Conservation (phyloP, 2,113 vertebrate species). For the Tachuris rubrigastra region DNA sequence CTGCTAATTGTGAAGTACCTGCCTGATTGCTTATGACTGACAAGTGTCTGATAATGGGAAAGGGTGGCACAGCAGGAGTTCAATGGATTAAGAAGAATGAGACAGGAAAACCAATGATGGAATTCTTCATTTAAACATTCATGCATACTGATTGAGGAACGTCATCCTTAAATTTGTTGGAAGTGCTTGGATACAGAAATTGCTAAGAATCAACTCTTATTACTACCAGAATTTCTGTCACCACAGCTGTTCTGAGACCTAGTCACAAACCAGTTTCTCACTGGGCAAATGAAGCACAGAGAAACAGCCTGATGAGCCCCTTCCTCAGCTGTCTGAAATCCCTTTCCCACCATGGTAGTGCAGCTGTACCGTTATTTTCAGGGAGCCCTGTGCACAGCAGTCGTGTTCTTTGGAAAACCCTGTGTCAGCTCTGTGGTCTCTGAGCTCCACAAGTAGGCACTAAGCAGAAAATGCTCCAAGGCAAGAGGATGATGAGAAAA, state of each 20-base stretch:
- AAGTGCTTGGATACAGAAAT: neutral
- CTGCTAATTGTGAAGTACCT: slow-evolving; percentile 19
- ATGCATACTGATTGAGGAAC: neutral
- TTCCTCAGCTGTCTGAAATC: neutral
- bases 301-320: neutral
- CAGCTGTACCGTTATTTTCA: neutral
- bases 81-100: neutral
- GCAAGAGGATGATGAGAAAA: neutral
- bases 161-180: neutral
- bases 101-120: neutral
- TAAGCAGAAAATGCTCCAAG: neutral
- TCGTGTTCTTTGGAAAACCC: neutral
- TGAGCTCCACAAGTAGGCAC: neutral
- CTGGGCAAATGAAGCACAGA: neutral
- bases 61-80: neutral
- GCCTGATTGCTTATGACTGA: slow-evolving; percentile 31
- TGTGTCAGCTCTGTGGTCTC: neutral
- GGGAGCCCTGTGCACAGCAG: neutral
- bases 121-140: neutral
- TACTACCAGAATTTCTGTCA: neutral
- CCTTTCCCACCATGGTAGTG: neutral
- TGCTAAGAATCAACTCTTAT: neutral
- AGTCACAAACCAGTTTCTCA: neutral
- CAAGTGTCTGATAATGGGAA: slow-evolving; percentile 44
- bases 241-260: neutral